Conservation (phyloP, 2,113 vertebrate genomes). For the Forbesichthys agassizii region DNA sequence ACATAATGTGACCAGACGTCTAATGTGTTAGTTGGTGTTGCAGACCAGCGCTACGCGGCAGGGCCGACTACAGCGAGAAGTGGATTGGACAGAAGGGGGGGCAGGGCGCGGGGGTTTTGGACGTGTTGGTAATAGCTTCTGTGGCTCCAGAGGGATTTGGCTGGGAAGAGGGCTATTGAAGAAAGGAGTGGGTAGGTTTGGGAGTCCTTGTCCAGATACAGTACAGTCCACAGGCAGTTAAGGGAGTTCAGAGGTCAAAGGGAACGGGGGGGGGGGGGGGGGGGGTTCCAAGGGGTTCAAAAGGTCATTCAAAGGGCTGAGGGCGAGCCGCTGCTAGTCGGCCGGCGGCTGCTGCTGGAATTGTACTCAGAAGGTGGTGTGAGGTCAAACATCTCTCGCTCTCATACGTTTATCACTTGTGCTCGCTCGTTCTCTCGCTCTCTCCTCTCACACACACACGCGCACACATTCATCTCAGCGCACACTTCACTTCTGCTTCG, state of each 20-base stretch:
- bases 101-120: background rate
- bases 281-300: background rate
- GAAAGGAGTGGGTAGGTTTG: background rate
- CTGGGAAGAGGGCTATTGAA: background rate
- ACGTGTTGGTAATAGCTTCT: slow-evolving; percentile 10
- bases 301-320: slow-evolving; percentile 18
- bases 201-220: slow-evolving; percentile 1
- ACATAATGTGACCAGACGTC: slow-evolving; percentile 18
- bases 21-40: slow-evolving; percentile 3
- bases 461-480: slow-evolving; percentile 90
- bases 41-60: slow-evolving; percentile 28
- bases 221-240: slow-evolving; percentile 14
- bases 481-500: slow-evolving; percentile 84
- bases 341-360: slow-evolving; percentile 79
- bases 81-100: slow-evolving; percentile 23
- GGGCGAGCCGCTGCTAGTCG: slow-evolving; percentile 54
- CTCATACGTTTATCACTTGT: slow-evolving; percentile 86
- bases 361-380: slow-evolving; percentile 86
- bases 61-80: slow-evolving; percentile 56
- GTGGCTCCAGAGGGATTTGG: slow-evolving; percentile 12
- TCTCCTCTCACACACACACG: slow-evolving; percentile 86
- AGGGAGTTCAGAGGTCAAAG: slow-evolving; percentile 37
- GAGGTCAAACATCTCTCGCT: slow-evolving; percentile 92
- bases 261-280: too few relatives aligned
- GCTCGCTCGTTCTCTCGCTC: slow-evolving; percentile 76